Conservation (phyloP, 2,797 vertebrate species). For the Pteronotus mesoamericanus region DNA sequence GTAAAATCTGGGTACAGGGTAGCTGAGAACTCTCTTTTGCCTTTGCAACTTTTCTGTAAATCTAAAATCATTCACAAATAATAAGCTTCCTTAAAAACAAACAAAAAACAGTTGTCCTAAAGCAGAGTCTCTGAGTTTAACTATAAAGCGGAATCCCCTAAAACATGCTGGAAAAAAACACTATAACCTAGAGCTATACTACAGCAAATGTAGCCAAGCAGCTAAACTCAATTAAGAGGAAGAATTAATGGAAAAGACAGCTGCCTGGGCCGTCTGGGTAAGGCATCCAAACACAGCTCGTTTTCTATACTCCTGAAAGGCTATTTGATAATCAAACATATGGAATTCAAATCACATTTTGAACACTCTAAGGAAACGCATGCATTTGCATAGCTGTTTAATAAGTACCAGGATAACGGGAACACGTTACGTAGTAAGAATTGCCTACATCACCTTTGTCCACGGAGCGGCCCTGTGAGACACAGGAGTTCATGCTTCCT, state of each 20-base stretch:
- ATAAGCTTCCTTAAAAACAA: neutral
- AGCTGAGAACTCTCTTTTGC: neutral
- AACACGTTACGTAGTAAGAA: neutral
- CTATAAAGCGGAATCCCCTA: neutral
- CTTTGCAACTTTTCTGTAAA: neutral
- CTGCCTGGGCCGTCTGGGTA: neutral
- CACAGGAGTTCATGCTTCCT: neutral
- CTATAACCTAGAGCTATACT: conserved; percentile 1
- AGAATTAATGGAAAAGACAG: conserved; percentile 40
- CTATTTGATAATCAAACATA: conserved; percentile 37
- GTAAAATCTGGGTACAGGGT: neutral
- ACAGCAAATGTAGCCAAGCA: neutral
- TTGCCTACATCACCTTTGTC: neutral
- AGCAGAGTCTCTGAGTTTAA: neutral
- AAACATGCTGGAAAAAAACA: neutral
- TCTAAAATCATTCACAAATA: conserved; percentile 39
- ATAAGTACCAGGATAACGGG: neutral
- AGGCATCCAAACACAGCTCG: neutral
- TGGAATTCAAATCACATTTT: conserved; percentile 18
- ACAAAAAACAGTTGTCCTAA: neutral
- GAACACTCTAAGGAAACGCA: neutral
- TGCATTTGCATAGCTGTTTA: neutral
- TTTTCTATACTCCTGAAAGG: conserved; percentile 24
- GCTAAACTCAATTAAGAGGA: conserved; percentile 12
- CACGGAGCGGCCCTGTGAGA: neutral